These are phyloP conservation scores for Agriotes lineatus DNA, from an alignment of 2,888 invertebrate species.

Conservation along the genomic window DNA sequence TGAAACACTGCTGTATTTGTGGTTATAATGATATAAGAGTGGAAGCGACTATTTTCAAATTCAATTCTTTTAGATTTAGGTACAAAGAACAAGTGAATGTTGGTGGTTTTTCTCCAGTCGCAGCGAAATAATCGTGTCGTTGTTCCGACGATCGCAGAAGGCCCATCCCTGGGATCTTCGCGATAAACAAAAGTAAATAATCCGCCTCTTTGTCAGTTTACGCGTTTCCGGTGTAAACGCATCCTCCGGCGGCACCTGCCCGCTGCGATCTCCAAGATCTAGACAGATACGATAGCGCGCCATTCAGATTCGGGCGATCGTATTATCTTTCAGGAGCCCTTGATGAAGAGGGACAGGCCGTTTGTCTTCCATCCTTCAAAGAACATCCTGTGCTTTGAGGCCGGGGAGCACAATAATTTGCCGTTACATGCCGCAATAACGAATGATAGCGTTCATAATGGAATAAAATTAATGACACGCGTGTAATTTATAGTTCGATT, in stretches of 20 bases:
- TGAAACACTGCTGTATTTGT: too few relatives aligned
- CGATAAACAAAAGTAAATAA: slow-evolving; percentile 54
- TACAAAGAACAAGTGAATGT: too few relatives aligned
- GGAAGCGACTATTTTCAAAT: too few relatives aligned
- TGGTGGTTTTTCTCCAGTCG: too few relatives aligned
- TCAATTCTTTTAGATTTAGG: too few relatives aligned
- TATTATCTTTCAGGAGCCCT: slow-evolving; percentile 47
- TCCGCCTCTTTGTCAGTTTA: slow-evolving; percentile 55
- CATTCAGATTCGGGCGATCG: slow-evolving; percentile 45
- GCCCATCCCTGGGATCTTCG: slow-evolving; percentile 2
- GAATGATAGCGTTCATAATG: slow-evolving; percentile 34
- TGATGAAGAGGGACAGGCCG: slow-evolving; percentile 41
- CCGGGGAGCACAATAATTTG: background rate
- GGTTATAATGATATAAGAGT: too few relatives aligned
- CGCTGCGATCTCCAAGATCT: slow-evolving; percentile 38
- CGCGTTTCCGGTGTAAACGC: slow-evolving; percentile 52
- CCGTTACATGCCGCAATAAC: background rate
- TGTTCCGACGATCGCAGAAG: too few relatives aligned
- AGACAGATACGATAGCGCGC: slow-evolving; percentile 46
- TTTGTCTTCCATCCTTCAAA: slow-evolving; percentile 44
- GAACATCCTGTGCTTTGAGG: slow-evolving; percentile 44
- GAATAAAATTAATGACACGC: slow-evolving; percentile 28
- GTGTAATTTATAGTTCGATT: slow-evolving; percentile 37
- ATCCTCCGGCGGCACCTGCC: slow-evolving; percentile 44
- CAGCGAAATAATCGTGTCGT: too few relatives aligned